Conservation (phyloP, 2,888 invertebrate genomes). For the Netelia virgata region DNA sequence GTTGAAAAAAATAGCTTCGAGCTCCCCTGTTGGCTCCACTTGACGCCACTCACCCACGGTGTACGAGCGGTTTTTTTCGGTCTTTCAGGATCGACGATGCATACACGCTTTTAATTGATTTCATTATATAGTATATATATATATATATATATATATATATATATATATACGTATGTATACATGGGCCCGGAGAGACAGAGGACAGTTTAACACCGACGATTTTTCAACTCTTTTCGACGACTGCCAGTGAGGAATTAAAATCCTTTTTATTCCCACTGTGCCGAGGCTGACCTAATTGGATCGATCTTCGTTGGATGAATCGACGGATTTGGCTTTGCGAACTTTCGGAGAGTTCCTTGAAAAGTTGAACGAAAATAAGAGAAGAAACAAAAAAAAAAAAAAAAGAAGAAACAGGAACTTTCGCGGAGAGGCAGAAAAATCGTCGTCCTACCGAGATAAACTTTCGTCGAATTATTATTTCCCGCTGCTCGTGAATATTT, state of each 20-base stretch:
- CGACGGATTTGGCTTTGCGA: conserved; percentile 13
- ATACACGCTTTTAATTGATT: conserved; percentile 56
- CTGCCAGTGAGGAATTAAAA: conserved; percentile 31
- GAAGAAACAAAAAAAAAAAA: neutral
- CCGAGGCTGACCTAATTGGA: conserved; percentile 38
- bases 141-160: neutral
- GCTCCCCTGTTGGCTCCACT: conserved; percentile 34
- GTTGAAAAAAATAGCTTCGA: conserved; percentile 29
- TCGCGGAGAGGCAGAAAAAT: neutral
- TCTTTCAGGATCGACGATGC: conserved; percentile 42
- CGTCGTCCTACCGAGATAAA: conserved; percentile 8
- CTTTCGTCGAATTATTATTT: conserved; percentile 28
- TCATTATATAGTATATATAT: conserved; percentile 36
- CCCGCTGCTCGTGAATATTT: conserved; percentile 7
- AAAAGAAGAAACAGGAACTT: neutral
- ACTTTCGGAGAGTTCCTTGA: neutral
- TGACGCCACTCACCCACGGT: conserved; percentile 3
- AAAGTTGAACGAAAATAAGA: neutral
- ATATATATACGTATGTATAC: neutral
- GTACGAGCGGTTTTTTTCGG: conserved; percentile 25
- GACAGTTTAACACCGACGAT: conserved; percentile 15
- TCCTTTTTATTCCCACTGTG: conserved; percentile 4
- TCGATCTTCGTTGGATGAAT: conserved; percentile 35
- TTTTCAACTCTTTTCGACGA: conserved; percentile 27
- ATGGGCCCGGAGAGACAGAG: neutral